Evolutionary conservation across 2,797 vertebrate genomes (phyloP), one percentile per base, ranked within the genome.

Genomic region (Hydrolagus colliei): DNA sequence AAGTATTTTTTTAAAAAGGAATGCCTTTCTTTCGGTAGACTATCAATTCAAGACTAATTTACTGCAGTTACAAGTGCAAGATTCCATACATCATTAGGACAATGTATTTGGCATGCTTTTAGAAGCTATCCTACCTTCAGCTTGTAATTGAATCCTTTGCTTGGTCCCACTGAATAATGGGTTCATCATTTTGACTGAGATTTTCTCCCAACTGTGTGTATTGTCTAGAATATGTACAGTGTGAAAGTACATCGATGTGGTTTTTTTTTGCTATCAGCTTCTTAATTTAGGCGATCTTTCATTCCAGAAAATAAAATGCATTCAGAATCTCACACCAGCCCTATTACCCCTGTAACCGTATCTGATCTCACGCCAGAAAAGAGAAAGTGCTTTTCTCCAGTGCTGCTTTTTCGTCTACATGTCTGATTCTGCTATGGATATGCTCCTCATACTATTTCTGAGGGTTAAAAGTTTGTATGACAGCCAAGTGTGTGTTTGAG

Each of bases 121-220:
- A 82, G 67, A 67, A 32, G 14, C 63, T 32, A 68, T 82, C 13
- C 67, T 82, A 82, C 22, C 63, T 82, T 82, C 78, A 41, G 67
- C 32, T 82, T 82, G 78, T 20, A 32, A 68, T 65, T 52, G 13
- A 7, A 14, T 80, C 3, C 63, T 79, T 68, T 82, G 63, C 62
- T 82, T 62, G 61, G 2, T 82, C 7, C 3, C 78, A 82, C 62
- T 32, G 32, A 65, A 65, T 65, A 79, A 79, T 63, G 63, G 63
- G 35, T 82, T 82, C 27, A 52, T 52, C 13, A 68, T 35, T 67
- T 18, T 12, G 5, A 3, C 67, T 35, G 78, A 67, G 35, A 67
- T 35, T 82, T 82, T 22, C 27, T 82, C 20, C 67, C 12, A 5
- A 62, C 0, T 78, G 9, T 77, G 16, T 77, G 20, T 52, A 52